These are phyloP conservation scores for Nomada ferruginata DNA, from an alignment of 2,888 invertebrate species.

Conservation along the genomic window DNA sequence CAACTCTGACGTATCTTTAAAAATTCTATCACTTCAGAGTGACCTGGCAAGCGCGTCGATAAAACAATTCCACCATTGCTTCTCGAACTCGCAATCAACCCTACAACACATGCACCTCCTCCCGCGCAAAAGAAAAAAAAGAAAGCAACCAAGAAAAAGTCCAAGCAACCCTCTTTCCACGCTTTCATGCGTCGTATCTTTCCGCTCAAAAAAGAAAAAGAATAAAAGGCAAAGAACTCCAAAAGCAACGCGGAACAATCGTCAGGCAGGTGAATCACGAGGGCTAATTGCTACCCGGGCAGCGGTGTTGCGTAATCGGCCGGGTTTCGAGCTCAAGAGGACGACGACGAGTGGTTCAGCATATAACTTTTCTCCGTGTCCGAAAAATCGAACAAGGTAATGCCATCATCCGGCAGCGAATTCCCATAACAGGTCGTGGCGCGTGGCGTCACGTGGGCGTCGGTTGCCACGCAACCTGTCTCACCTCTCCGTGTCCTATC, in stretches of 20 bases:
- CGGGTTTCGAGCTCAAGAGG: not conserved
- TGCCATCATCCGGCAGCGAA: constrained; percentile 11
- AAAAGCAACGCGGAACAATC: not conserved
- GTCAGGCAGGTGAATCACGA: not conserved
- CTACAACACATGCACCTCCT: no score
- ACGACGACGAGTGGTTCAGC: no score
- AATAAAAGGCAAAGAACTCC: not conserved
- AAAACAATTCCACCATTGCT: no score
- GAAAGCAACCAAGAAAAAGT: no score
- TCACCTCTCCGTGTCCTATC: constrained; percentile 56
- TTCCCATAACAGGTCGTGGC: constrained; percentile 50
- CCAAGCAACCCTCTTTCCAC: no score
- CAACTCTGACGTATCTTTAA: no score
- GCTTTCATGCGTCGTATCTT: no score
- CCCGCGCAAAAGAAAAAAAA: no score
- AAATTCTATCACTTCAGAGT: no score
- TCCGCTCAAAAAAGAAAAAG: no score
- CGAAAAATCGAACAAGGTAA: not conserved
- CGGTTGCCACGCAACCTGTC: constrained; percentile 77
- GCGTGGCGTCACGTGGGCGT: constrained; percentile 78
- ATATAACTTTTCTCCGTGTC: not conserved
- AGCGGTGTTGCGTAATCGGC: constrained; percentile 25
- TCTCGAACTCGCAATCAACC: no score
- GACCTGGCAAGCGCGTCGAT: no score
- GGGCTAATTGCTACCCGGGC: constrained; percentile 20